Evolutionary conservation across 2,888 invertebrate genomes (phyloP).

Genomic region (Lasioglossum marginatum): DNA sequence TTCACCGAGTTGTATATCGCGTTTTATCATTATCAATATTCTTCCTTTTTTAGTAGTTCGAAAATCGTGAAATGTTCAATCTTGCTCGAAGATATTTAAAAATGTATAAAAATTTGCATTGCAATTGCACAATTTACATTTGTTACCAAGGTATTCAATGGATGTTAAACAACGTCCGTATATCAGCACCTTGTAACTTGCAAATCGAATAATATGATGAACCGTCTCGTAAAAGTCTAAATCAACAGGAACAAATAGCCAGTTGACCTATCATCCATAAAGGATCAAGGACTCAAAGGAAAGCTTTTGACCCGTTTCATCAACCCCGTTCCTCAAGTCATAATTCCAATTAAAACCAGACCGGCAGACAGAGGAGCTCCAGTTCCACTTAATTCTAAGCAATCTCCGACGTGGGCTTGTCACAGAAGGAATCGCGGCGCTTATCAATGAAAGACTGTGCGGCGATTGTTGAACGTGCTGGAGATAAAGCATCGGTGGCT

Average conservation of each 20-base stretch:
- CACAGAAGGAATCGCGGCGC: not conserved
- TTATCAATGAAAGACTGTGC: slow-evolving; percentile 21
- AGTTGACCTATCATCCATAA: not conserved
- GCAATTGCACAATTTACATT: no score
- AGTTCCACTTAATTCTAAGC: not conserved
- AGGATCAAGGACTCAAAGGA: not conserved
- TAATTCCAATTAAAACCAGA: not conserved
- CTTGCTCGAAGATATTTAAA: no score
- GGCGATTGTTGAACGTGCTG: not conserved
- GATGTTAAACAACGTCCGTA: no score
- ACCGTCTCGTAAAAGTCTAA: no score
- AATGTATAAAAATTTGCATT: no score
- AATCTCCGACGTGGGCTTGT: not conserved
- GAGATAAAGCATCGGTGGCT: slow-evolving; percentile 41
- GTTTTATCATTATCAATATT: not conserved
- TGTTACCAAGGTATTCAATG: no score
- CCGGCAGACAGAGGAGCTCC: not conserved
- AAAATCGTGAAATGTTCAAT: no score
- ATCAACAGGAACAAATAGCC: not conserved
- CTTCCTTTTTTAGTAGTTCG: not conserved
- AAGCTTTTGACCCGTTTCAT: not conserved
- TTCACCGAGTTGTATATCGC: not conserved
- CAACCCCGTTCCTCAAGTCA: not conserved
- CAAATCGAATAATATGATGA: no score
- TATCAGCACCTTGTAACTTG: no score